Evolutionary conservation across 2,113 vertebrate genomes (phyloP), one percentile per base, ranked within the genome.

Genomic region (Anoplopoma fimbria): DNA sequence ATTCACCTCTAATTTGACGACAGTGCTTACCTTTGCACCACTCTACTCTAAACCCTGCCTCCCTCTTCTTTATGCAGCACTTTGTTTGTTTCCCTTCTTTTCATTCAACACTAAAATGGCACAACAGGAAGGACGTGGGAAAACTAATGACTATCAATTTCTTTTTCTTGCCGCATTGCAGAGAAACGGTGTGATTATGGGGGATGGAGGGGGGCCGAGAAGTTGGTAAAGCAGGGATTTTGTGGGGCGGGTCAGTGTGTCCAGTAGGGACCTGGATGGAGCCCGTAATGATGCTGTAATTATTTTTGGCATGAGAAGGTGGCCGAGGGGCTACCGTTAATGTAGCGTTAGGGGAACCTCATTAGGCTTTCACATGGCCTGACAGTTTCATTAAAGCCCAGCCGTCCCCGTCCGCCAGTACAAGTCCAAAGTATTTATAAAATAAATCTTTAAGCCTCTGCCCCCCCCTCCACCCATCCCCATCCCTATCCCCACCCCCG

Each of bases 331-430:
- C 90, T 82, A 75, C 80, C 71, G 84, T 87, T 93, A 89, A 89
- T 89, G 88, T 90, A 88, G 87, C 75, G 72, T 88, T 87, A 49
- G 81, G 88, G 86, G 85, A 89, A 89, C 82, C 87, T 93, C 85
- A 90, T 94, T 90, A 93, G 87, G 87, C 81, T 87, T 91, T 81
- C 82, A 69, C 83, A 85, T 67, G 83, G 81, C 78, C 79, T 92
- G 93, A 94, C 92, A 93, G 82, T 93, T 94, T 93, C 92, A 94
- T 95, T 95, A 94, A 91, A 90, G 89, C 65, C 81, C 25, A 23
- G 68, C 68, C 80, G 62, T 88, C 87, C 86, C 77, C 25, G 38
- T 86, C 85, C 89, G 81, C 73, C 88, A 88, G 69, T 77, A 76
- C 84, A 60, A 75, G 78, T 92, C 92, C 91, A 82, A 89, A 88